These are phyloP conservation scores for Diorhabda sublineata DNA, from an alignment of 1,140 invertebrate genomes.

Conservation along the genomic window DNA sequence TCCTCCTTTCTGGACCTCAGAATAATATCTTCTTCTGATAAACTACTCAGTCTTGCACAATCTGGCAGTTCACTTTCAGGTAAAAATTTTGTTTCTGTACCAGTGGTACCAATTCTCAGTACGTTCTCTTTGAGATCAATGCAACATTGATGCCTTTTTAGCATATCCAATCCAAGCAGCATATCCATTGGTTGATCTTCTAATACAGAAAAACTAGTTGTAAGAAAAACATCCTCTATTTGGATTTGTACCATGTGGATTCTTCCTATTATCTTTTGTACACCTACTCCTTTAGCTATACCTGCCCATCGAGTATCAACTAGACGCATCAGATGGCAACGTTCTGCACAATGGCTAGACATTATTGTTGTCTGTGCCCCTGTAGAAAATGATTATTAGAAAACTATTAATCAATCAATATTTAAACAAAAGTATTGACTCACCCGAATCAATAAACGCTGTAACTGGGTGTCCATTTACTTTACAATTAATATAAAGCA, in stretches of 20 bases:
- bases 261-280: constrained; percentile 91
- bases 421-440: neutral
- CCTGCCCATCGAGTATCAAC: constrained; percentile 94
- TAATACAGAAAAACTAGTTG: constrained; percentile 95
- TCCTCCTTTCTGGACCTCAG: constrained; percentile 50
- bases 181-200: constrained; percentile 98
- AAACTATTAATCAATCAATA: neutral
- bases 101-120: constrained; percentile 89
- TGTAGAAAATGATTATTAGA: constrained; percentile 34
- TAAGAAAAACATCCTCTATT: constrained; percentile 89
- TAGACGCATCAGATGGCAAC: constrained; percentile 93
- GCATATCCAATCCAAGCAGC: constrained; percentile 94
- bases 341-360: constrained; percentile 85
- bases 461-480: constrained; percentile 95
- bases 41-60: constrained; percentile 42
- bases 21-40: constrained; percentile 46
- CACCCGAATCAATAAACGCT: constrained; percentile 95
- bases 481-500: constrained; percentile 95
- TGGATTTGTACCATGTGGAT: constrained; percentile 97
- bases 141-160: constrained; percentile 93
- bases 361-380: constrained; percentile 93
- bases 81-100: constrained; percentile 86
- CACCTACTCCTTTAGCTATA: constrained; percentile 93
- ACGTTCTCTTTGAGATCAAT: constrained; percentile 91
- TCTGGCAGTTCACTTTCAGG: constrained; percentile 79